Base-by-base conservation (phyloP, 1,140 invertebrate genomes). In the Babylonia areolata region DNA sequence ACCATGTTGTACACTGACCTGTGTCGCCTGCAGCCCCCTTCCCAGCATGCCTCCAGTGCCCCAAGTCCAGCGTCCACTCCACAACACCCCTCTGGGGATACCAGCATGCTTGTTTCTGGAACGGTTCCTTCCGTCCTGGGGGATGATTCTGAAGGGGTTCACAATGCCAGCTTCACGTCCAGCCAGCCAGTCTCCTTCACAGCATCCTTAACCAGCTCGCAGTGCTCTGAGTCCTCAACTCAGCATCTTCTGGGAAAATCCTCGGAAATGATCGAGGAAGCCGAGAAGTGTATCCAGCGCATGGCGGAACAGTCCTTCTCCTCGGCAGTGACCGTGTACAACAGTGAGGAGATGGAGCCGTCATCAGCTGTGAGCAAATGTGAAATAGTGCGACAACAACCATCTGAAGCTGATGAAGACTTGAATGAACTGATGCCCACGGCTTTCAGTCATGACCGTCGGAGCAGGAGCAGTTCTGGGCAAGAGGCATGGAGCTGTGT, bases 221-320 rank as follows among this genome's bases (percentile, higher is more conserved):
- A 77, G 15, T 77, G 75, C 37, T 77, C 75, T 3, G 12, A 77
- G 35, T 37, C 33, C 35, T 35, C 71, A 3, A 9, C 71, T 35
- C 75, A 39, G 15, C 35, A 40, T 11, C 1, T 6, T 23, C 75
- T 77, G 35, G 75, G 37, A 15, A 39, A 37, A 40, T 77, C 75
- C 23, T 77, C 75, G 35, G 3, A 77, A 42, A 77, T 77, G 75
- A 77, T 77, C 28, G 75, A 77, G 37, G 75, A 77, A 23, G 75
- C 75, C 2, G 75, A 77, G 75, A 77, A 77, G 75, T 77, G 40
- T 20, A 77, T 77, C 40, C 75, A 77, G 39, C 33, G 40, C 33
- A 40, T 40, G 35, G 75, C 75, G 35, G 37, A 39, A 15, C 35
- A 42, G 75, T 40, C 35, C 35, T 39, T 9, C 20, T 33, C 71